Conservation (phyloP, 2,797 vertebrate genomes). For the Cyprinella venusta region DNA sequence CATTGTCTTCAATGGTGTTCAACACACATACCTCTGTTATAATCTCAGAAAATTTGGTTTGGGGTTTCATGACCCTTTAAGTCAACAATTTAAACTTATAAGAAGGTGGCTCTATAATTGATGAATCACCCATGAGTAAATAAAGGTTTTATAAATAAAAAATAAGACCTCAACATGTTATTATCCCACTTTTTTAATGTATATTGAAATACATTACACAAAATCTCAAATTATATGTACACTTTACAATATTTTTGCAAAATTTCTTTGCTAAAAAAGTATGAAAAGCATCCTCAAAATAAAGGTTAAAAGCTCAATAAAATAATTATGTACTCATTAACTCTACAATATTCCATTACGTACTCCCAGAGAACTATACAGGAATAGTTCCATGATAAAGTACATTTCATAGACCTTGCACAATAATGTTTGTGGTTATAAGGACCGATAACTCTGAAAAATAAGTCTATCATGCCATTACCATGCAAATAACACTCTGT, state of each 20-base stretch:
- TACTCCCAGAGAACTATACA: neutral
- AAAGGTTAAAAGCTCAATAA: neutral
- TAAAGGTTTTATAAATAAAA: neutral
- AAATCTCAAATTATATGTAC: slow-evolving; percentile 20
- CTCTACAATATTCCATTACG: neutral
- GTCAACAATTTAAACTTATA: neutral
- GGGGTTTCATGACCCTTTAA: too few relatives aligned
- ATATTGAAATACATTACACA: neutral
- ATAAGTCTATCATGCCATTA: neutral
- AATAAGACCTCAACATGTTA: neutral
- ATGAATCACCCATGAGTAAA: neutral
- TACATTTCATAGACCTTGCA: neutral
- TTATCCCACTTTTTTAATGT: slow-evolving; percentile 5
- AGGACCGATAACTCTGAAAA: neutral
- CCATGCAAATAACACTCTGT: neutral
- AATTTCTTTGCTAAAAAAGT: neutral
- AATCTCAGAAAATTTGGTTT: too few relatives aligned
- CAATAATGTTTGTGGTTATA: neutral
- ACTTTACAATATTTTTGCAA: slow-evolving; percentile 20
- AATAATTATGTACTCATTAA: neutral
- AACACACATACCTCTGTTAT: too few relatives aligned
- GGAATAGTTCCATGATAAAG: neutral
- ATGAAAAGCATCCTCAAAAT: neutral
- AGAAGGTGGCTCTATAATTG: neutral
- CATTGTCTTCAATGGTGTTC: too few relatives aligned